Percentiles rank a stretch among this genome's conserved stretches.
Evolutionary conservation across 2,888 invertebrate genomes (phyloP).

Genomic region (Perizoma affinitatum): DNA sequence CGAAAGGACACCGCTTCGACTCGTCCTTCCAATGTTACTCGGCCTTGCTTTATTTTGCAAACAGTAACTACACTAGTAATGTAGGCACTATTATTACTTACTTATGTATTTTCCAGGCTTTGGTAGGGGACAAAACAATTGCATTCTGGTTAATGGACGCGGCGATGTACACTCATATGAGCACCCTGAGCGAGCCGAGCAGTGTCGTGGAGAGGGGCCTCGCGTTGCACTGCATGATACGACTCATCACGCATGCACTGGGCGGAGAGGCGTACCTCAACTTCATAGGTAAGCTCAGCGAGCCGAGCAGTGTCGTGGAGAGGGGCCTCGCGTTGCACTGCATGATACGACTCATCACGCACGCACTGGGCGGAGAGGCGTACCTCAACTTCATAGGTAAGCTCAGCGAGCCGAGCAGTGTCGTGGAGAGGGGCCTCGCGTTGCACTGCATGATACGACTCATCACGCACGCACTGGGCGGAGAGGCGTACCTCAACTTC

Average conservation of each 20-base stretch:
- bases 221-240: constrained; percentile 98
- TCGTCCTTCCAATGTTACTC: too few species aligned
- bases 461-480: not conserved
- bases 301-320: not conserved
- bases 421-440: too few species aligned
- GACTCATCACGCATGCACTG: constrained; percentile 95
- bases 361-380: too few species aligned
- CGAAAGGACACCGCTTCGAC: too few species aligned
- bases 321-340: too few species aligned
- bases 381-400: not conserved
- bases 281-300: constrained; percentile 90
- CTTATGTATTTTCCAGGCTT: constrained; percentile 83
- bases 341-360: too few species aligned
- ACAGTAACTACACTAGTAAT: too few species aligned
- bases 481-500: too few species aligned
- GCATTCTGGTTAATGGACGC: constrained; percentile 99
- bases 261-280: constrained; percentile 99
- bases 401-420: too few species aligned
- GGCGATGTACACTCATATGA: constrained; percentile 99
- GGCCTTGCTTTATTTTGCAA: too few species aligned
- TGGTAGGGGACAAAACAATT: constrained; percentile 99
- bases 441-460: not conserved
- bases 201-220: constrained; percentile 95
- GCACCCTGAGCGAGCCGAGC: constrained; percentile 87
- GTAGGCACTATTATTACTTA: too few species aligned